phyloP scores from a whole-genome alignment of 2,797 vertebrate species.

The Helicolenus hilgendorfi region DNA sequence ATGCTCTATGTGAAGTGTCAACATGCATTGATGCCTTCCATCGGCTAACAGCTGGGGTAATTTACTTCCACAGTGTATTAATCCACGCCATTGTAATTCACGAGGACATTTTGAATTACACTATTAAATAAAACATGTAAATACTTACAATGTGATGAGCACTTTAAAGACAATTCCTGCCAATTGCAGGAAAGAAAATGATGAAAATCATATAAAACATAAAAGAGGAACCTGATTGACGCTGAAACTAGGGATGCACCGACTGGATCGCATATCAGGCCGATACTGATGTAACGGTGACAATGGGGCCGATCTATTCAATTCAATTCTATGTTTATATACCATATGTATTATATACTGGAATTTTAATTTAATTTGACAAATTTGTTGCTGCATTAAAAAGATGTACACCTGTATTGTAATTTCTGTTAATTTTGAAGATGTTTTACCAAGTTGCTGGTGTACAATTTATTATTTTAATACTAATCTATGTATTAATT shows the following conservation, averaged over 20 bases:
- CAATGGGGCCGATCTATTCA: too few species aligned
- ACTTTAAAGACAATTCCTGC: not conserved
- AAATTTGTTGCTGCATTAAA: too few species aligned
- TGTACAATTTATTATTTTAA: too few species aligned
- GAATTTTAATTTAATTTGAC: too few species aligned
- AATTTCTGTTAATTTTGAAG: too few species aligned
- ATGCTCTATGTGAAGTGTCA: constrained; percentile 51
- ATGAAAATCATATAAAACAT: not conserved
- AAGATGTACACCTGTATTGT: too few species aligned
- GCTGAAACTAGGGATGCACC: not conserved
- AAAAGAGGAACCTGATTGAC: not conserved
- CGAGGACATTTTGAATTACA: not conserved
- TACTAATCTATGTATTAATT: too few species aligned
- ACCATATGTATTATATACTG: too few species aligned
- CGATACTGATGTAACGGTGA: too few species aligned
- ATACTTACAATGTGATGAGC: not conserved
- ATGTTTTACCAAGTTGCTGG: too few species aligned
- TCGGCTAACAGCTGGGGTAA: constrained; percentile 15
- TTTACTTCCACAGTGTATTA: not conserved
- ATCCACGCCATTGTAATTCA: not conserved
- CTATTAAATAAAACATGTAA: not conserved
- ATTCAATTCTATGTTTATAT: too few species aligned
- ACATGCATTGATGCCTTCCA: constrained; percentile 24
- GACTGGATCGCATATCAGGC: too few species aligned
- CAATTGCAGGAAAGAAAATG: not conserved